Conservation (phyloP, 2,888 invertebrate species). For the Nemapogon koenigi region DNA sequence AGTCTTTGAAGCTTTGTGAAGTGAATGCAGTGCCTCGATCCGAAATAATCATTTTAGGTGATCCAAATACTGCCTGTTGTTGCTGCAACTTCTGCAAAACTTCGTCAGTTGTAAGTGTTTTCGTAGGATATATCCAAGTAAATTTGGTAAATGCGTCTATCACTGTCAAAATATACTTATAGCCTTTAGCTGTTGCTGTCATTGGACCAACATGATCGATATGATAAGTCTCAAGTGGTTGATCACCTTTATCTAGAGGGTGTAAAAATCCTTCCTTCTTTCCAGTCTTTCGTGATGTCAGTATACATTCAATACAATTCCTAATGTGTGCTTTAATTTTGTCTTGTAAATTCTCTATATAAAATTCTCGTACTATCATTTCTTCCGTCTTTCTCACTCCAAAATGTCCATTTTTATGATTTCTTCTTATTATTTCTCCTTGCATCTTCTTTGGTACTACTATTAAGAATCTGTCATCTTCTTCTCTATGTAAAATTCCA, state of each 20-base stretch:
- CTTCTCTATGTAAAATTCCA: slow-evolving; percentile 19
- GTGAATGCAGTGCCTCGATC: background rate
- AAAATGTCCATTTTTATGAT: slow-evolving; percentile 30
- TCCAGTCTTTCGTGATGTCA: slow-evolving; percentile 17
- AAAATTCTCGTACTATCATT: slow-evolving; percentile 21
- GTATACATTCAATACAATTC: slow-evolving; percentile 13
- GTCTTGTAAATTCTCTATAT: slow-evolving; percentile 16
- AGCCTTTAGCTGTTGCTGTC: slow-evolving; percentile 22
- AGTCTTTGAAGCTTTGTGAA: slow-evolving; percentile 24
- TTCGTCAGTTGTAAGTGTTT: slow-evolving; percentile 23
- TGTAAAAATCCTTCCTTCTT: slow-evolving; percentile 26
- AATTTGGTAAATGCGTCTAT: too few relatives aligned
- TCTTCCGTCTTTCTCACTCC: slow-evolving; percentile 19
- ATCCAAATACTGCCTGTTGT: slow-evolving; percentile 18
- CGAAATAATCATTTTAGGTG: background rate
- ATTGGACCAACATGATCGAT: slow-evolving; percentile 29
- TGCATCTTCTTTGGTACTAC: slow-evolving; percentile 25
- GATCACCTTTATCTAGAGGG: slow-evolving; percentile 24
- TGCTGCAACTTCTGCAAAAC: slow-evolving; percentile 21
- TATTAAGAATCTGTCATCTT: slow-evolving; percentile 17
- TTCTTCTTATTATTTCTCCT: slow-evolving; percentile 23
- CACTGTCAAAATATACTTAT: slow-evolving; percentile 26
- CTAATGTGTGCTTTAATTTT: slow-evolving; percentile 11
- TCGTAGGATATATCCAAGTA: slow-evolving; percentile 27
- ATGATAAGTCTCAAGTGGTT: slow-evolving; percentile 24